Percentiles rank a stretch among this genome's conserved stretches.
phyloP scores from a whole-genome alignment of 2,888 invertebrate genomes.

The Euproctis similis region DNA sequence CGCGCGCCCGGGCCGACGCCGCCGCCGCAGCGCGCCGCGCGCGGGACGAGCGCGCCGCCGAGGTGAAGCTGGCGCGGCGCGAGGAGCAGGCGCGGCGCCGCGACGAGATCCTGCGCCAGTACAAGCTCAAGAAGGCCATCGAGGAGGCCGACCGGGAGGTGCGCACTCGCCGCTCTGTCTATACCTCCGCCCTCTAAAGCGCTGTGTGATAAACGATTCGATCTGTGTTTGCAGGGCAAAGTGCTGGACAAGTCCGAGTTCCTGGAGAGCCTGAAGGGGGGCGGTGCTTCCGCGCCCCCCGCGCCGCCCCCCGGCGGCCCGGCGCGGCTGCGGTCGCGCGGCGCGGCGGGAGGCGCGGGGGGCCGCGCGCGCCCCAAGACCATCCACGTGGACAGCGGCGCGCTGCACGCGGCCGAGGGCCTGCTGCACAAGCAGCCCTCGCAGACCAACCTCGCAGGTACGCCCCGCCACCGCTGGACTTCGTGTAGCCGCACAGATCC shows the following conservation, averaged over 20 bases:
- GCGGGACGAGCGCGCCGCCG: slow-evolving; percentile 83
- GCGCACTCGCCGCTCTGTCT: too few relatives aligned
- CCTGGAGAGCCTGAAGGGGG: slow-evolving; percentile 50
- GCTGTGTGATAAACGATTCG: too few relatives aligned
- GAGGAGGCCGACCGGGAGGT: slow-evolving; percentile 94
- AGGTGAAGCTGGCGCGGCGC: slow-evolving; percentile 83
- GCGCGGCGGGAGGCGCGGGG: slow-evolving; percentile 74
- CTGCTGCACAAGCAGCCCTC: slow-evolving; percentile 88
- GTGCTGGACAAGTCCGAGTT: slow-evolving; percentile 80
- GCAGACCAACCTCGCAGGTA: slow-evolving; percentile 88
- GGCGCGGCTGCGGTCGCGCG: slow-evolving; percentile 28
- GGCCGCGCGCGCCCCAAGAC: slow-evolving; percentile 90
- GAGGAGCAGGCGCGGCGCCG: slow-evolving; percentile 92
- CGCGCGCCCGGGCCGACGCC: slow-evolving; percentile 87
- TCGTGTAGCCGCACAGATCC: too few relatives aligned
- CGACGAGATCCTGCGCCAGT: slow-evolving; percentile 92
- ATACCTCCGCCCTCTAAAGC: too few relatives aligned
- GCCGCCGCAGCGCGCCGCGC: slow-evolving; percentile 80
- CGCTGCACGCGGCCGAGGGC: slow-evolving; percentile 85
- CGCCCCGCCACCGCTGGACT: too few relatives aligned
- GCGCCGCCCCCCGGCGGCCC: slow-evolving; percentile 6
- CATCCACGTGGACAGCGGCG: slow-evolving; percentile 90
- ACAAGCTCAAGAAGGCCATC: slow-evolving; percentile 93
- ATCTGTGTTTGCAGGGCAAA: slow-evolving; percentile 85
- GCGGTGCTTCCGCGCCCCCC: slow-evolving; percentile 23